These are phyloP conservation scores for Plemyria rubiginata DNA, from an alignment of 2,888 invertebrate genomes.

Conservation along the genomic window DNA sequence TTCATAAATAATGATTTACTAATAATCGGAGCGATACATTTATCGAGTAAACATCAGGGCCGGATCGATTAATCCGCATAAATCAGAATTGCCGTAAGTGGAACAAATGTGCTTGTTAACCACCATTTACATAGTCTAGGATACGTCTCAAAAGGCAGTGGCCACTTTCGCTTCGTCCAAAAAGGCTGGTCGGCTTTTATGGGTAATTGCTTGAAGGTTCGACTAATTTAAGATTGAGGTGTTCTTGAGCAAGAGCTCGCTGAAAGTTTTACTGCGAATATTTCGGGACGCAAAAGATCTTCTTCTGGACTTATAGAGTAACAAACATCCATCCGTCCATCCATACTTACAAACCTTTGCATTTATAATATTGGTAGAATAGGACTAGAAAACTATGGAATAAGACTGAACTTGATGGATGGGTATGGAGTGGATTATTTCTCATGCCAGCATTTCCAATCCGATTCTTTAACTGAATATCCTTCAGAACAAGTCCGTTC, in stretches of 20 bases:
- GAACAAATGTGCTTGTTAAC: slow-evolving; percentile 51
- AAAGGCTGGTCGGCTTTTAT: slow-evolving; percentile 40
- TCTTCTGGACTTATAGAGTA: too few relatives aligned
- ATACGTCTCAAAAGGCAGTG: slow-evolving; percentile 40
- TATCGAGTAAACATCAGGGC: slow-evolving; percentile 40
- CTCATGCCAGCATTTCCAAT: not conserved
- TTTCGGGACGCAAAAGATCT: too few relatives aligned
- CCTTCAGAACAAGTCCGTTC: not conserved
- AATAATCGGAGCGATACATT: slow-evolving; percentile 21
- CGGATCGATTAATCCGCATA: slow-evolving; percentile 53
- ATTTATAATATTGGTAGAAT: too few relatives aligned
- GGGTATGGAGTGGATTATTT: too few relatives aligned
- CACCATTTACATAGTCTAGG: slow-evolving; percentile 53
- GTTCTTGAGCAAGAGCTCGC: slow-evolving; percentile 17
- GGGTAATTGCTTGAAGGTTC: slow-evolving; percentile 45
- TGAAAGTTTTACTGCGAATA: slow-evolving; percentile 1
- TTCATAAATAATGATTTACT: not conserved
- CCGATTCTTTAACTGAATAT: not conserved
- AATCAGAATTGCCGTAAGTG: slow-evolving; percentile 55
- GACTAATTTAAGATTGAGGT: slow-evolving; percentile 41
- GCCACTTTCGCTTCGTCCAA: slow-evolving; percentile 41
- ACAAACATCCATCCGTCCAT: too few relatives aligned
- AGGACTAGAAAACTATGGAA: too few relatives aligned
- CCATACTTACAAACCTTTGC: too few relatives aligned
- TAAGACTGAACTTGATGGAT: too few relatives aligned